Conservation (phyloP, 2,888 invertebrate species). For the Sinohyriopsis cumingii region DNA sequence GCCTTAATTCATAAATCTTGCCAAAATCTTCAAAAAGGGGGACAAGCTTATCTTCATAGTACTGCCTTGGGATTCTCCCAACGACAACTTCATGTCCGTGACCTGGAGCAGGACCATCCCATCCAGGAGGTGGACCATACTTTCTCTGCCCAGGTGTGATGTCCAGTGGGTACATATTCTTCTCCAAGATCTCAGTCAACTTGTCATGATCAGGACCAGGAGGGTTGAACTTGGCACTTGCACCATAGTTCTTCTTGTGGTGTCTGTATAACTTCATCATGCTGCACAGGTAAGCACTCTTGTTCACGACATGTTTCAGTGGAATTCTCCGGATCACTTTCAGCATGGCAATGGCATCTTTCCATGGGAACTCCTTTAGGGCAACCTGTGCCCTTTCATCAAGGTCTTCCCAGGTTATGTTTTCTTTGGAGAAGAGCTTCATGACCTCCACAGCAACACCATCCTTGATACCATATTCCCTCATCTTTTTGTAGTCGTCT, state of each 20-base stretch:
- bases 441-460: slow-evolving; percentile 26
- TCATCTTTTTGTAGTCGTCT: slow-evolving; percentile 18
- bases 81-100: slow-evolving; percentile 22
- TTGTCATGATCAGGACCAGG: slow-evolving; percentile 23
- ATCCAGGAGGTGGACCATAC: slow-evolving; percentile 35
- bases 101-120: slow-evolving; percentile 27
- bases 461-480: slow-evolving; percentile 21
- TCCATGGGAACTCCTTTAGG: slow-evolving; percentile 11
- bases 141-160: slow-evolving; percentile 25
- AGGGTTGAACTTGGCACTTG: too few relatives aligned
- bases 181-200: slow-evolving; percentile 12
- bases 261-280: slow-evolving; percentile 25
- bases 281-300: slow-evolving; percentile 27
- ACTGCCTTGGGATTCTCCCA: slow-evolving; percentile 25
- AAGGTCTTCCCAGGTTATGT: slow-evolving; percentile 22
- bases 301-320: slow-evolving; percentile 21
- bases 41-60: slow-evolving; percentile 36
- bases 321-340: slow-evolving; percentile 9
- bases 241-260: too few relatives aligned
- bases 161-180: slow-evolving; percentile 23
- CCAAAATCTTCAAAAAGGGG: slow-evolving; percentile 30
- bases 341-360: slow-evolving; percentile 5
- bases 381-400: slow-evolving; percentile 23
- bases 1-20: slow-evolving; percentile 25
- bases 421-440: slow-evolving; percentile 23